A percentile compares a stretch with the other conserved stretches of the same genome.
phyloP scores from a whole-genome alignment of 2,797 vertebrate genomes.

The Zenarchopterus dispar region DNA sequence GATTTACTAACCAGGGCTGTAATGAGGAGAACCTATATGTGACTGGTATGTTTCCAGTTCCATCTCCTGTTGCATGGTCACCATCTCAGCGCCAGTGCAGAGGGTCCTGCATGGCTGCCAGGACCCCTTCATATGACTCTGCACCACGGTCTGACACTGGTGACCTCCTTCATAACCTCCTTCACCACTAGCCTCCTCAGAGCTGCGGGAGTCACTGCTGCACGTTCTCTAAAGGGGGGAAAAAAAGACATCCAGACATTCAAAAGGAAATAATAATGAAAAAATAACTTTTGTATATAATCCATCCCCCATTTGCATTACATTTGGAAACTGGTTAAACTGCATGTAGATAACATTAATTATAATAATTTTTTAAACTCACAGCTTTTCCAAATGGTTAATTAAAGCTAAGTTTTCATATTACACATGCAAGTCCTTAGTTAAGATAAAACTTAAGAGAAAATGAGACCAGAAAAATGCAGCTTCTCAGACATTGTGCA shows the following conservation, averaged over 20 bases:
- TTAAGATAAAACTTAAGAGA: slow-evolving; percentile 11
- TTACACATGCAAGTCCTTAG: slow-evolving; percentile 19
- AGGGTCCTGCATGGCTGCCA: slow-evolving; percentile 48
- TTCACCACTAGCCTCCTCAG: slow-evolving; percentile 68
- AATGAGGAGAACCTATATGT: slow-evolving; percentile 56
- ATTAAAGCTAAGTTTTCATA: slow-evolving; percentile 9
- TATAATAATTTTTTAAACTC: neutral
- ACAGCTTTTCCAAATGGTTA: slow-evolving; percentile 13
- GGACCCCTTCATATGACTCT: slow-evolving; percentile 60
- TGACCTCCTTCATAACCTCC: slow-evolving; percentile 42
- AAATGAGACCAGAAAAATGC: slow-evolving; percentile 16
- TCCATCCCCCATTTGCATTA: no score
- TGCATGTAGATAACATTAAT: no score
- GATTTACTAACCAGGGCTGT: slow-evolving; percentile 73
- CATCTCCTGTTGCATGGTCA: slow-evolving; percentile 51
- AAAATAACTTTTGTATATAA: neutral
- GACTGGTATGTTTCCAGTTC: slow-evolving; percentile 61
- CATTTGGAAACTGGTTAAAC: no score
- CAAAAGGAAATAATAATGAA: neutral
- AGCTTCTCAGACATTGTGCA: slow-evolving; percentile 13
- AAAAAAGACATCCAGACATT: slow-evolving; percentile 5
- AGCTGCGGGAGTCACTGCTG: slow-evolving; percentile 74
- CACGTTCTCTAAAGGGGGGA: slow-evolving; percentile 60
- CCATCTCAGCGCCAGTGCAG: slow-evolving; percentile 54
- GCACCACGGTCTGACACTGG: slow-evolving; percentile 56